Base-by-base conservation (phyloP, 2,888 invertebrate species). In the Eilema caniola region DNA sequence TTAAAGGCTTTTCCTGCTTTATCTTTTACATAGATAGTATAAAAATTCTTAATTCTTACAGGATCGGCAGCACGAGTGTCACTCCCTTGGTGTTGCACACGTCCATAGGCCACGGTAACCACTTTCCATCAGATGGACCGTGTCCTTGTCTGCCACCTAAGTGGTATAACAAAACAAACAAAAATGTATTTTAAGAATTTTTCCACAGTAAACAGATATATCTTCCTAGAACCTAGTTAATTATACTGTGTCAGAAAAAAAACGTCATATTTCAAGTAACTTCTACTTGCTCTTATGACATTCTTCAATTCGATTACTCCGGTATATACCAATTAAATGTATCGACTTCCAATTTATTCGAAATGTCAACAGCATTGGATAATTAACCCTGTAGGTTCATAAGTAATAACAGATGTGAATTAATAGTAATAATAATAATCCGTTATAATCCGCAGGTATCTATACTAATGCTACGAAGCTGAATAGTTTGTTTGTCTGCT, bases 271-370 rank as follows among this genome's bases (percentile, higher is more conserved):
- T 68, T 5, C 14, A 47, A 47, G 28, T 25, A 72, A 64, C 57
- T 69, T 70, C 73, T 37, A 12, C 1, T 70, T 61, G 70, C 73
- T 71, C 70, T 73, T 47, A 69, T 37, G 33, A 74, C 67, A 76
- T 78, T 75, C 81, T 81, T 73, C 76, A 78, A 79, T 74, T 79
- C 80, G 78, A 86, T 85, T 84, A 86, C 84, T 86, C 83, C 83
- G 83, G 77, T 80, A 75, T 74, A 78, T 73, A 78, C 78, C 86
- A 86, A 88, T 87, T 85, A 87, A 82, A 76, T 75, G 79, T 74
- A 87, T 89, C 87, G 87, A 87, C 88, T 86, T 84, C 84, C 85
- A 37, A 85, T 83, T n/a, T 82, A 83, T 83, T 84, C 85, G 83
- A 88, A 89, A 89, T 87, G 87, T 88, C 90, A 86, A 74, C 81